These are phyloP conservation scores for Amphimedon queenslandica DNA, from an alignment of 37 sponge, comb jelly and placozoan genomes.

Conservation along the genomic window DNA sequence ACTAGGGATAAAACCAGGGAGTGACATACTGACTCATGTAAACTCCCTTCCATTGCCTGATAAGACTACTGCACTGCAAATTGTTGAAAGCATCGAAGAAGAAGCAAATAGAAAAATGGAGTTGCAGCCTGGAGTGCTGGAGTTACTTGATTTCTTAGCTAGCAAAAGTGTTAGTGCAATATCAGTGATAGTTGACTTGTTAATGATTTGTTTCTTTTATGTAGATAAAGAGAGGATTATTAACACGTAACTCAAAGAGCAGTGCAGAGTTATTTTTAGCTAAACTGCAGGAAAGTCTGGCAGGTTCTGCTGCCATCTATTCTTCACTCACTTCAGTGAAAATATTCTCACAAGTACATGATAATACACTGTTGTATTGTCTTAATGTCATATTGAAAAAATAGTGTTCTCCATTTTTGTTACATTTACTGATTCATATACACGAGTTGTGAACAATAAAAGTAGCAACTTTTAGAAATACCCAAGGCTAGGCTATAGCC, in stretches of 20 bases:
- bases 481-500: no score
- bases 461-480: no score
- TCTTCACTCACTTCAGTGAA: neutral
- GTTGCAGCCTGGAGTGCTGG: slow-evolving; percentile 52
- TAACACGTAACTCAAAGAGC: slow-evolving; percentile 48
- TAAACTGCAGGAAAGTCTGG: slow-evolving; percentile 13
- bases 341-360: slow-evolving; percentile 55
- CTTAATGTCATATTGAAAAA: no score
- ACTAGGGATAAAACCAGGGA: slow-evolving; percentile 13
- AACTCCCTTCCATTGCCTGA: neutral
- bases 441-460: no score
- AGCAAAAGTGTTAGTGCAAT: no score
- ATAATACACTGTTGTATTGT: no score
- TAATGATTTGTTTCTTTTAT: no score
- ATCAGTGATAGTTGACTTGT: no score
- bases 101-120: slow-evolving; percentile 28
- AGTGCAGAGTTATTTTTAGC: slow-evolving; percentile 31
- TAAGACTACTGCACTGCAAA: slow-evolving; percentile 28
- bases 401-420: no score
- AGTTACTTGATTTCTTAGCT: slow-evolving; percentile 48
- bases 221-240: slow-evolving; percentile 27
- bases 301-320: slow-evolving; percentile 5
- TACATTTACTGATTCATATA: no score
- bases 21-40: slow-evolving; percentile 32
- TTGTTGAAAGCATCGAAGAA: slow-evolving; percentile 64